These are phyloP conservation scores for Tethya wilhelma DNA, from an alignment of 37 sponge, comb jelly and placozoan species.

Conservation along the genomic window DNA sequence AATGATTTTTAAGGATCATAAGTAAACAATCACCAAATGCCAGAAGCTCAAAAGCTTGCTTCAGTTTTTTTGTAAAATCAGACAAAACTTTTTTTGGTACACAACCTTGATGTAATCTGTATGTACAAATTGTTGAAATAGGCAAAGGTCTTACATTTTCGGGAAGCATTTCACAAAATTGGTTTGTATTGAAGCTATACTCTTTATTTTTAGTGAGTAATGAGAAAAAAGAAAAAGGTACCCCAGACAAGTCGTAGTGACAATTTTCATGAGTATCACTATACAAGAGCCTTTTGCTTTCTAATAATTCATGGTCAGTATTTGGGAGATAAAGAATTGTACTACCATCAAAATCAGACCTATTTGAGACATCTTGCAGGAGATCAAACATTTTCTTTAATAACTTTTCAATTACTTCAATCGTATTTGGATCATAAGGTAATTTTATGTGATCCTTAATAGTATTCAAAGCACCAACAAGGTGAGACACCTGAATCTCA, in stretches of 20 bases:
- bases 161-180: neutral
- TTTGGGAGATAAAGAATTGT: slow-evolving; percentile 1
- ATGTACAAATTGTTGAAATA: neutral
- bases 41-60: neutral
- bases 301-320: neutral
- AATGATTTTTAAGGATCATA: slow-evolving; percentile 1
- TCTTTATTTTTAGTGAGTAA: neutral
- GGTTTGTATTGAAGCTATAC: neutral
- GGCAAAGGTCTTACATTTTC: neutral
- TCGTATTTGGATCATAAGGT: neutral
- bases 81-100: too few species aligned
- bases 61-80: neutral
- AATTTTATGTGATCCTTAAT: neutral
- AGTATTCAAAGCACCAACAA: slow-evolving; percentile 3
- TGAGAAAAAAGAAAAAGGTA: neutral
- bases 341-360: too few species aligned
- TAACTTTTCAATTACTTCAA: neutral
- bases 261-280: neutral
- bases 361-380: too few species aligned
- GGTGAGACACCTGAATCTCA: neutral
- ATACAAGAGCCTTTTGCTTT: neutral
- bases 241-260: neutral
- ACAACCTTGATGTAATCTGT: neutral
- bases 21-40: too few species aligned
- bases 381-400: too few species aligned